Evolutionary conservation across 2,113 vertebrate species (phyloP), one percentile per base, ranked within the genome.

Genomic region (Dipodomys ordii): DNA sequence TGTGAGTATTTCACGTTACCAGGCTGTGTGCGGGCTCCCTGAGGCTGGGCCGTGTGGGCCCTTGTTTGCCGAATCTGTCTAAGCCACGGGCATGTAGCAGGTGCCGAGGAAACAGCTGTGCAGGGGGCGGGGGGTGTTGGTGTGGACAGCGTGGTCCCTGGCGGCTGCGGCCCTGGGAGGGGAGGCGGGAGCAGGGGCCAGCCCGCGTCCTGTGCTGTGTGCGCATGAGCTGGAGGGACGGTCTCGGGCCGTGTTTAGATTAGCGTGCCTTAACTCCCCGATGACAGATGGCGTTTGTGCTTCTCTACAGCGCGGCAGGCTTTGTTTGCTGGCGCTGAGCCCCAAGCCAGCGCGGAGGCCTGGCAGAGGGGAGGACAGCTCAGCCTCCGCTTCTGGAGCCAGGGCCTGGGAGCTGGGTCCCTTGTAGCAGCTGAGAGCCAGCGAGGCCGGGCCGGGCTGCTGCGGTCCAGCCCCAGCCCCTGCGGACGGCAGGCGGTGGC

Each of bases 231-330:
- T 44, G 80, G 7, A 7, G 94, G 85, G 30, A 35, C 2, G 0
- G 69, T 83, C 68, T 94, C 88, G 30, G 94, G 83, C 91, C 1
- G 0, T 94, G 94, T 96, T 95, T 94, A 94, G 91, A 91, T 96
- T 73, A 92, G 83, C 30, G 1, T 23, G 91, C 69, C 92, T 93
- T 11, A 1, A 10, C 89, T 95, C 72, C 88, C 87, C 9, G 77
- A 9, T 95, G 89, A 96, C 92, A 93, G 91, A 94, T 91, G 95
- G 92, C 60, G 69, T 94, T 92, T 89, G 74, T 30, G 44, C 30
- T 23, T 88, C 83, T 85, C 65, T 0, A 92, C 0, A 30, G 96
- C 83, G 94, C 60, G 0, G 20, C 46, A 32, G 39, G 69, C 87
- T 91, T 73, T 72, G 13, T 30, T 53, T 95, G 25, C 68, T 92